phyloP scores from a whole-genome alignment of 2,113 vertebrate genomes.

The Mobula hypostoma region DNA sequence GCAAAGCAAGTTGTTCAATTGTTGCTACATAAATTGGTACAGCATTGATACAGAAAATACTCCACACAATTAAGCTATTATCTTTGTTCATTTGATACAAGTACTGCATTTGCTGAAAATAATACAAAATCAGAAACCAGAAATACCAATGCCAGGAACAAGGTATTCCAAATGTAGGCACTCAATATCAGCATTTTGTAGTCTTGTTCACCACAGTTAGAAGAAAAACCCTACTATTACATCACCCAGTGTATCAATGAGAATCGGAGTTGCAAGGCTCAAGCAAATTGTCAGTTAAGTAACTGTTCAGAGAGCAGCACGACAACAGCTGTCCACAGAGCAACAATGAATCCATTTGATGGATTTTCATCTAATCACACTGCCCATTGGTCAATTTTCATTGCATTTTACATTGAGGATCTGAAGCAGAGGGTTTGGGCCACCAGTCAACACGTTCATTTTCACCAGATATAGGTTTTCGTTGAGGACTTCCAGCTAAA shows the following conservation, averaged over 20 bases:
- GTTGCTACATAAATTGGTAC: not conserved
- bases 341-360: not conserved
- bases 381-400: not conserved
- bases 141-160: not conserved
- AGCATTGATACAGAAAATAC: not conserved
- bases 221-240: not conserved
- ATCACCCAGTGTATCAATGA: not conserved
- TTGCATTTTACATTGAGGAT: constrained; percentile 15
- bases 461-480: not conserved
- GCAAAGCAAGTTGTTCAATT: not conserved
- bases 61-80: not conserved
- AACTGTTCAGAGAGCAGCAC: not conserved
- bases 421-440: not conserved
- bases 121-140: not conserved
- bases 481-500: constrained; percentile 7
- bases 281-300: not conserved
- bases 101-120: not conserved
- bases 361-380: not conserved
- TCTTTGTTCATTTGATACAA: not conserved
- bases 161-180: not conserved
- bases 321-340: not conserved
- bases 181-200: not conserved
- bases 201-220: not conserved
- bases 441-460: not conserved
- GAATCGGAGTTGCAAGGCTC: not conserved